Conservation (phyloP, 2,888 invertebrate species). For the Acleris cristana region DNA sequence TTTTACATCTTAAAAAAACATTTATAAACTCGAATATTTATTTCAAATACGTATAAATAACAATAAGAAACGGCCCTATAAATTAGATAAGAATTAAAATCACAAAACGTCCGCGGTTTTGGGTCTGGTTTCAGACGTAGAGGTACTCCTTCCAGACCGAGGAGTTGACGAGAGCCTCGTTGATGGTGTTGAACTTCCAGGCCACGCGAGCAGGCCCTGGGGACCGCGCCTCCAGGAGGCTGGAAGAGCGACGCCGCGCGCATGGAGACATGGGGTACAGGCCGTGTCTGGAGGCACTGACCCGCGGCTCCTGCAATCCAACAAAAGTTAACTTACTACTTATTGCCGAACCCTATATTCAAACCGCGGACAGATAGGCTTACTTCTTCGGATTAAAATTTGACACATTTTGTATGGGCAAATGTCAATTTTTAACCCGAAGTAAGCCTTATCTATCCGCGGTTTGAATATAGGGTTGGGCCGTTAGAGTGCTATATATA, state of each 20-base stretch:
- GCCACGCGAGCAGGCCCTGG: constrained; percentile 54
- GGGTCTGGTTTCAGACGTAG: constrained; percentile 49
- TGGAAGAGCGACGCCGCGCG: constrained; percentile 62
- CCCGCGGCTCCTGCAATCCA: constrained; percentile 53
- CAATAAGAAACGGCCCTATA: too few species aligned
- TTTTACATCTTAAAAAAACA: not conserved
- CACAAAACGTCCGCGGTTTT: constrained; percentile 5
- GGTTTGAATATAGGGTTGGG: too few species aligned
- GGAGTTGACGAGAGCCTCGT: constrained; percentile 68
- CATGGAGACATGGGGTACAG: constrained; percentile 66
- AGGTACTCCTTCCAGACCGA: constrained; percentile 66
- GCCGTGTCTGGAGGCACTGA: constrained; percentile 51
- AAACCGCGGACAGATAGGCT: too few species aligned
- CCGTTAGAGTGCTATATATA: too few species aligned
- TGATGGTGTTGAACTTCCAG: constrained; percentile 77
- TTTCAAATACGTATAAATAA: too few species aligned
- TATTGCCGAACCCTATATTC: too few species aligned
- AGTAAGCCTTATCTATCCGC: too few species aligned
- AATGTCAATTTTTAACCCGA: too few species aligned
- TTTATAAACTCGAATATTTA: not conserved
- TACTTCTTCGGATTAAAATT: too few species aligned
- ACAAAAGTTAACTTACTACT: not conserved
- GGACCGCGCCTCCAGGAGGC: constrained; percentile 61
- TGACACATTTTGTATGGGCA: too few species aligned
- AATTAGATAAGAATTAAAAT: too few species aligned